phyloP scores from a whole-genome alignment of 2,797 vertebrate species.

The Schizopygopsis pylzovi region DNA sequence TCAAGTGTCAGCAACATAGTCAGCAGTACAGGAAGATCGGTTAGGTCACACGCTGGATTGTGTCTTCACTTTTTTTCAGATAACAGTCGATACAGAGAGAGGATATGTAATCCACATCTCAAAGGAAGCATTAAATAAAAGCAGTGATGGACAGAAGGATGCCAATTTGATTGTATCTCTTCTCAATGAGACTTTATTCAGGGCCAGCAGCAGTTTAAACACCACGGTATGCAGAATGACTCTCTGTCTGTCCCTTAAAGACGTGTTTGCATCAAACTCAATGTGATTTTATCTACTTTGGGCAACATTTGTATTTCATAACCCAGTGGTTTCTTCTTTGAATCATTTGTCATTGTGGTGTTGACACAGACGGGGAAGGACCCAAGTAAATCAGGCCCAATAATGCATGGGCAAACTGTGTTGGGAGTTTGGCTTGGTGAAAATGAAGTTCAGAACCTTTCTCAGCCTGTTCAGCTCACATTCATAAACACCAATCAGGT shows the following conservation, averaged over 20 bases:
- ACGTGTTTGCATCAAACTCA: neutral
- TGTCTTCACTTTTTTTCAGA: neutral
- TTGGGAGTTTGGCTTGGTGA: constrained; percentile 70
- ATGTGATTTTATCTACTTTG: neutral
- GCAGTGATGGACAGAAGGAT: rapidly evolving
- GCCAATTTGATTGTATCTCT: constrained; percentile 59
- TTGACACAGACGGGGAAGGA: neutral
- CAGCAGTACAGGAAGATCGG: neutral
- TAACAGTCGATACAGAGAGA: neutral
- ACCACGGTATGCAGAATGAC: neutral
- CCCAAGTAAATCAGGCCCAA: neutral
- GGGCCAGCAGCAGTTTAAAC: constrained; percentile 59
- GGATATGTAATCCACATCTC: constrained; percentile 65
- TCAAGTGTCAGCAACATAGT: neutral
- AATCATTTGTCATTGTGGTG: neutral
- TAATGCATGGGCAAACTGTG: constrained; percentile 47
- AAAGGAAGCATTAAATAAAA: constrained; percentile 63
- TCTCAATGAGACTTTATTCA: constrained; percentile 68
- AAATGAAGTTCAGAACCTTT: constrained; percentile 62
- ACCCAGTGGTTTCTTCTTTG: neutral
- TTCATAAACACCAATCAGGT: constrained; percentile 66
- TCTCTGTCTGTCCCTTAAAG: neutral
- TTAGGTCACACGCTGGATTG: neutral
- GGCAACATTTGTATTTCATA: neutral
- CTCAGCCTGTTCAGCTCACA: constrained; percentile 66